phyloP scores from a whole-genome alignment of 2,797 vertebrate genomes.

The Hemitrygon akajei region DNA sequence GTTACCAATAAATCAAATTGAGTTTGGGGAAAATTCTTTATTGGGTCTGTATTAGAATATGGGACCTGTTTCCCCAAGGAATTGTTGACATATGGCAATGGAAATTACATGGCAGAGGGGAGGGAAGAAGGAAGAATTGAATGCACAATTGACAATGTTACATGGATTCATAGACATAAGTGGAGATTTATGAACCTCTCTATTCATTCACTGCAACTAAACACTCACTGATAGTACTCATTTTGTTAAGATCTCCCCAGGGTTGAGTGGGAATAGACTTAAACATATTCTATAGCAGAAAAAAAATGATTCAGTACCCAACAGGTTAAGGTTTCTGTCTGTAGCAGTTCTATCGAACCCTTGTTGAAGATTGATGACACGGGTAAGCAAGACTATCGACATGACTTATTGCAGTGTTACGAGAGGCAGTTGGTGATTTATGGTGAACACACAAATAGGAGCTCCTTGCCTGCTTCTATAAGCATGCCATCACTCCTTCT shows the following conservation, averaged over 20 bases:
- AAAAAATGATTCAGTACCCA: not conserved
- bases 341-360: not conserved
- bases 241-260: not conserved
- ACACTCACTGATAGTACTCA: not conserved
- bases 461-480: not conserved
- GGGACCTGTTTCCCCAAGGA: too few species aligned
- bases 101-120: too few species aligned
- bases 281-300: not conserved
- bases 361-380: constrained; percentile 17
- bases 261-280: not conserved
- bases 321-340: not conserved
- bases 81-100: too few species aligned
- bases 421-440: constrained; percentile 20
- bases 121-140: too few species aligned
- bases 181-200: not conserved
- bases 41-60: too few species aligned
- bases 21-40: too few species aligned
- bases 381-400: constrained; percentile 20
- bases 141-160: too few species aligned
- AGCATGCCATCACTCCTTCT: not conserved
- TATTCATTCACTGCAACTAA: not conserved
- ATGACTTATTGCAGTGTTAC: constrained; percentile 31
- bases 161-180: too few species aligned
- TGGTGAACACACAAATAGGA: constrained; percentile 20
- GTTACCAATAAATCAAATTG: too few species aligned